Evolutionary conservation across 2,888 invertebrate genomes (phyloP), one percentile per base, ranked within the genome.

Genomic region (Noctua janthina): DNA sequence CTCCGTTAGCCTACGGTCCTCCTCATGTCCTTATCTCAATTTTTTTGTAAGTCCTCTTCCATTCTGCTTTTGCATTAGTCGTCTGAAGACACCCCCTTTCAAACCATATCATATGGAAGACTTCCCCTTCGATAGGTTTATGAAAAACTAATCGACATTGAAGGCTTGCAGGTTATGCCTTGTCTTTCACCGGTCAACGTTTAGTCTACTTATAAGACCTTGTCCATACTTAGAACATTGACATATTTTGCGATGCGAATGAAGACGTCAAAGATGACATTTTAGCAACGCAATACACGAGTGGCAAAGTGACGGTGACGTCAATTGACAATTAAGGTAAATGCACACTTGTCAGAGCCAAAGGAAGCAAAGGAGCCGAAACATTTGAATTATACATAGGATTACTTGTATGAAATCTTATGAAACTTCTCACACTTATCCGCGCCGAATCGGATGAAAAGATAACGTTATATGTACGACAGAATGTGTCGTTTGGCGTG

Each of bases 121-220:
- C 29, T 62, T 15, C 62, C 15, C 66, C n/a, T 51, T n/a, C n/a
- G n/a, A n/a, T n/a, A n/a, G n/a, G n/a, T n/a, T n/a, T n/a, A n/a
- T n/a, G n/a, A n/a, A n/a, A 20, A 51, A 69, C 8, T 20, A 13
- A 69, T 51, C 51, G 5, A 39, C 13, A 20, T 74, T 74, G 17
- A 51, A 49, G 51, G 39, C 68, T 99, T 98, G 94, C 99, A 99
- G 96, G 97, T 97, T 39, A 62, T 68, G 68, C 17, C 39, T 59
- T 29, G 35, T 69, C 23, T 13, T 51, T 29, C 20, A 43, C 29
- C 43, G 43, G 49, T 20, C 29, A 69, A 68, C 29, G 49, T 51
- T 7, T 17, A 39, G 29, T 51, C 23, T 6, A 49, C 29, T 10
- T 77, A 78, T 23, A 78, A 69, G 68, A 29, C 29, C 23, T 39